Conservation (phyloP, 2,888 invertebrate genomes). For the Diadegma fenestrale region DNA sequence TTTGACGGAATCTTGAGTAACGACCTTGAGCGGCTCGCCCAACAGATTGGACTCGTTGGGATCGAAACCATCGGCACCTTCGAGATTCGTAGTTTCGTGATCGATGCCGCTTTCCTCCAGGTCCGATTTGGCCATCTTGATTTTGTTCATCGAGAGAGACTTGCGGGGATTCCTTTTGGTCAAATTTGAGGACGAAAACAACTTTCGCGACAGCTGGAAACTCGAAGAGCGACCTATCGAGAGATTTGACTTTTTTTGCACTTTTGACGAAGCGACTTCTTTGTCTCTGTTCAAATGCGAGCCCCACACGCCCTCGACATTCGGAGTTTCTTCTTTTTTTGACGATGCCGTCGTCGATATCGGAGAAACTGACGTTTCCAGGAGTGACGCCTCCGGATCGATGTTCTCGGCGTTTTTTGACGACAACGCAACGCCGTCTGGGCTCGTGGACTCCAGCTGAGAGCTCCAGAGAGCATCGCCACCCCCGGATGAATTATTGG, state of each 20-base stretch:
- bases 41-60: conserved; percentile 67
- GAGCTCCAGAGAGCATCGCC: conserved; percentile 29
- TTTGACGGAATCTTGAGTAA: conserved; percentile 70
- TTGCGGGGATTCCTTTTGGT: conserved; percentile 92
- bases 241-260: conserved; percentile 49
- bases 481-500: conserved; percentile 54
- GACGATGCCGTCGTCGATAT: neutral
- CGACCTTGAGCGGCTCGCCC: conserved; percentile 76
- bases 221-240: conserved; percentile 79
- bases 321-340: conserved; percentile 60
- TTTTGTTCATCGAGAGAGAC: conserved; percentile 84
- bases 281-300: conserved; percentile 83
- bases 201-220: conserved; percentile 88
- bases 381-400: conserved; percentile 54
- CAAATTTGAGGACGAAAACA: conserved; percentile 90
- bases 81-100: neutral
- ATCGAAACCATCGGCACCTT: conserved; percentile 60
- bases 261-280: neutral
- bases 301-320: conserved; percentile 85
- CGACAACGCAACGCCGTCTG: neutral
- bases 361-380: neutral
- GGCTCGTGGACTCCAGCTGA: neutral
- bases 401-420: conserved; percentile 73
- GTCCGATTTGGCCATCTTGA: conserved; percentile 78
- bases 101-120: neutral